Evolutionary conservation across 2,797 vertebrate genomes (phyloP).

Genomic region (Mus caroli): DNA sequence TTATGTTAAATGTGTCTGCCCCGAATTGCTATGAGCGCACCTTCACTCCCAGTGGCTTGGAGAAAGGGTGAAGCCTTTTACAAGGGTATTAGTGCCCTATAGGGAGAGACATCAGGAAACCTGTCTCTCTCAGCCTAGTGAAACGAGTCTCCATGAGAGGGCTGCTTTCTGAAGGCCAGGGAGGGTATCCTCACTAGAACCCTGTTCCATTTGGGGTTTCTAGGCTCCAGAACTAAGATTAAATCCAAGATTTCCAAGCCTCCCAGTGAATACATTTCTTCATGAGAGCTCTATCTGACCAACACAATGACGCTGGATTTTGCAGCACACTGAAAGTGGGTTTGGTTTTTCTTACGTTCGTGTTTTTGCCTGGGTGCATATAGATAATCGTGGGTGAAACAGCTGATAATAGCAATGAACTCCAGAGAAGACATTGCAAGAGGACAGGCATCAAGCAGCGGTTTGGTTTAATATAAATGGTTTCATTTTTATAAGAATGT

Average conservation of each 20-base stretch:
- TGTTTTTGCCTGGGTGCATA: not conserved
- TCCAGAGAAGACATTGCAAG: not conserved
- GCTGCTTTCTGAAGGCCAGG: not conserved
- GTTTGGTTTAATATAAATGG: conserved; percentile 22
- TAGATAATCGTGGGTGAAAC: not conserved
- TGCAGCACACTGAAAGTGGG: not conserved
- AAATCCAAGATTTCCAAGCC: not conserved
- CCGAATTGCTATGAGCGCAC: not conserved
- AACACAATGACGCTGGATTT: not conserved
- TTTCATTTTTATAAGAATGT: conserved; percentile 22
- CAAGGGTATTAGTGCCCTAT: not conserved
- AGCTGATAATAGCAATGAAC: conserved; percentile 8
- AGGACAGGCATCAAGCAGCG: not conserved
- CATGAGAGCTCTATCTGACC: not conserved
- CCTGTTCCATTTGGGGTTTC: not conserved
- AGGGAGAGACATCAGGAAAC: not conserved
- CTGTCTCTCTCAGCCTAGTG: not conserved
- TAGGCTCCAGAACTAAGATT: conserved; percentile 1
- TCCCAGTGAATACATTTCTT: not conserved
- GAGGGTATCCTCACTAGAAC: not conserved
- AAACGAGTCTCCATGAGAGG: not conserved
- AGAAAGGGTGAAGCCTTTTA: not conserved
- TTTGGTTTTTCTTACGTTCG: conserved; percentile 20
- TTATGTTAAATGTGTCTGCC: not conserved
- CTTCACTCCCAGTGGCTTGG: not conserved